Conservation (phyloP, 2,888 invertebrate species). For the Pyrrhia umbra region DNA sequence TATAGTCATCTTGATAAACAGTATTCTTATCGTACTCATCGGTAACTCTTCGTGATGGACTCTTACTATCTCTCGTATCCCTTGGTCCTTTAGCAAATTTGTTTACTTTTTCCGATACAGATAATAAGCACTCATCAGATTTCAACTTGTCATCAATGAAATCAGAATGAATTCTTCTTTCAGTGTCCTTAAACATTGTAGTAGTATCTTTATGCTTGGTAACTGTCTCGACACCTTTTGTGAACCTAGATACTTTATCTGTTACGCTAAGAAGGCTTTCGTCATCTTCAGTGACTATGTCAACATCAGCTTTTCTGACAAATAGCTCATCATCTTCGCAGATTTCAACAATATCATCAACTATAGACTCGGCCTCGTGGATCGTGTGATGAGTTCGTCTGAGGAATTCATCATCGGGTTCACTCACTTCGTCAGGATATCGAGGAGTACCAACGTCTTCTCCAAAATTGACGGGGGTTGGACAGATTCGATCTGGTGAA, state of each 20-base stretch:
- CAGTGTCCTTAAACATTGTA: slow-evolving; percentile 75
- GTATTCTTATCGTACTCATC: slow-evolving; percentile 89
- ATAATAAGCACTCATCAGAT: slow-evolving; percentile 91
- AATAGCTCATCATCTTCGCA: slow-evolving; percentile 88
- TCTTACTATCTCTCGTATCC: slow-evolving; percentile 79
- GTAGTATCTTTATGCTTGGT: slow-evolving; percentile 75
- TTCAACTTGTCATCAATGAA: slow-evolving; percentile 86
- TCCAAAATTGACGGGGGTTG: slow-evolving; percentile 91
- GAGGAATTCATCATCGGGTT: slow-evolving; percentile 92
- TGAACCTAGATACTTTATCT: slow-evolving; percentile 89
- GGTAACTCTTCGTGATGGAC: slow-evolving; percentile 81
- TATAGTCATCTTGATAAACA: slow-evolving; percentile 85
- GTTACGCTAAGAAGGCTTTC: slow-evolving; percentile 89
- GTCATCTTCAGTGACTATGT: slow-evolving; percentile 82
- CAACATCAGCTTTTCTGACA: slow-evolving; percentile 76
- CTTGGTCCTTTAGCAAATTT: slow-evolving; percentile 90
- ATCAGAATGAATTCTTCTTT: slow-evolving; percentile 85
- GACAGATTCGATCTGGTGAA: slow-evolving; percentile 93
- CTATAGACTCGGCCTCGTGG: slow-evolving; percentile 91
- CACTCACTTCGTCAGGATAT: slow-evolving; percentile 93
- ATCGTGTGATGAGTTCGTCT: slow-evolving; percentile 82
- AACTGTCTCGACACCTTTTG: slow-evolving; percentile 79
- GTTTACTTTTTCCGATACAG: slow-evolving; percentile 92
- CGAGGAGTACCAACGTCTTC: slow-evolving; percentile 91
- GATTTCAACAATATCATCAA: slow-evolving; percentile 90